These are phyloP conservation scores for Synanceia verrucosa DNA, from an alignment of 2,797 vertebrate genomes.

Conservation along the genomic window DNA sequence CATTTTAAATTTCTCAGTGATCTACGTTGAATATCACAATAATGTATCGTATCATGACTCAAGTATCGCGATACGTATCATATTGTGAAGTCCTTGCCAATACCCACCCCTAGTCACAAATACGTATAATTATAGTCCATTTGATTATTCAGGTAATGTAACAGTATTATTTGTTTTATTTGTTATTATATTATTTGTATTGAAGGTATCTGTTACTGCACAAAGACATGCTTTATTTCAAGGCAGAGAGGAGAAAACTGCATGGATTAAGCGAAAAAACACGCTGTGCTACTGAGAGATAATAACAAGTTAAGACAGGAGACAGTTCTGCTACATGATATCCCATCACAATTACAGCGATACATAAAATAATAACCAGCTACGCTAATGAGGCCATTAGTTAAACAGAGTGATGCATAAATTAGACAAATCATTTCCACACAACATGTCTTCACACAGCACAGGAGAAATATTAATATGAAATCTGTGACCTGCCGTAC, in stretches of 20 bases:
- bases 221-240: not conserved
- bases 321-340: slow-evolving; percentile 9
- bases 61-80: too few relatives aligned
- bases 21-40: too few relatives aligned
- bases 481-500: slow-evolving; percentile 11
- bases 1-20: too few relatives aligned
- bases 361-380: slow-evolving; percentile 7
- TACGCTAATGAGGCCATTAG: slow-evolving; percentile 56
- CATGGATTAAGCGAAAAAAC: not conserved
- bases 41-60: too few relatives aligned
- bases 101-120: too few relatives aligned
- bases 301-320: slow-evolving; percentile 22
- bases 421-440: slow-evolving; percentile 30
- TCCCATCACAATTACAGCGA: slow-evolving; percentile 24
- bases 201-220: not conserved
- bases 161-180: too few relatives aligned
- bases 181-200: not conserved
- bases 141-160: not conserved
- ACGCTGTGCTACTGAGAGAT: not conserved
- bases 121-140: not conserved
- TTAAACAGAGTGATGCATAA: slow-evolving; percentile 34
- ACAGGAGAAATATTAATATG: slow-evolving; percentile 20
- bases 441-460: slow-evolving; percentile 17
- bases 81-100: too few relatives aligned
- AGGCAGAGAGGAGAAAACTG: not conserved